phyloP scores from a whole-genome alignment of 2,888 invertebrate genomes.

The Copidosoma aretas region DNA sequence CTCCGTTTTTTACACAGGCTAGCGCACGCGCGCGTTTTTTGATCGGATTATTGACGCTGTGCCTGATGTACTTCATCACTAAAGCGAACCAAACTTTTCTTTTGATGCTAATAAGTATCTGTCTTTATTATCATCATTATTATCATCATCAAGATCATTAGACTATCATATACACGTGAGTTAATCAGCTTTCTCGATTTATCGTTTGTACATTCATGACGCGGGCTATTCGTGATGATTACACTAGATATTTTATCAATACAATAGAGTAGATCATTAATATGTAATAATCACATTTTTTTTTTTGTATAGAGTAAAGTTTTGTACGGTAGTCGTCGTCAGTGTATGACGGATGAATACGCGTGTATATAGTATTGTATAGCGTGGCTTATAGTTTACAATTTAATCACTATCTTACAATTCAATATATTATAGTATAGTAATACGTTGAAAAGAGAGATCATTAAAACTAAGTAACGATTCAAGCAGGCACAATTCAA shows the following conservation, averaged over 20 bases:
- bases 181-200: not conserved
- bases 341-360: too few relatives aligned
- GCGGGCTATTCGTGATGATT: not conserved
- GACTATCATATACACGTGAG: too few relatives aligned
- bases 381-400: too few relatives aligned
- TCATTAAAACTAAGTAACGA: slow-evolving; percentile 27
- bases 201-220: slow-evolving; percentile 8
- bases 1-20: slow-evolving; percentile 37
- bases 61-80: not conserved
- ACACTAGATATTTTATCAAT: slow-evolving; percentile 11
- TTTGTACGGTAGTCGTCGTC: too few relatives aligned
- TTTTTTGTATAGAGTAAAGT: too few relatives aligned
- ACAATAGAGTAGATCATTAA: not conserved
- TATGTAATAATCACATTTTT: not conserved
- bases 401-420: too few relatives aligned
- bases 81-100: not conserved
- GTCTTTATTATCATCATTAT: not conserved
- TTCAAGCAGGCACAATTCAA: not conserved
- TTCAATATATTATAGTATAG: not conserved
- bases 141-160: too few relatives aligned
- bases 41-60: slow-evolving; percentile 18
- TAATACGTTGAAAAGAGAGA: not conserved
- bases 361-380: too few relatives aligned
- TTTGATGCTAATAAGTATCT: slow-evolving; percentile 20
- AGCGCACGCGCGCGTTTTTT: slow-evolving; percentile 9